A percentile compares a stretch with the other conserved stretches of the same genome.
These are phyloP conservation scores for Tribolium castaneum DNA, from an alignment of 1,140 invertebrate genomes.

Conservation along the genomic window DNA sequence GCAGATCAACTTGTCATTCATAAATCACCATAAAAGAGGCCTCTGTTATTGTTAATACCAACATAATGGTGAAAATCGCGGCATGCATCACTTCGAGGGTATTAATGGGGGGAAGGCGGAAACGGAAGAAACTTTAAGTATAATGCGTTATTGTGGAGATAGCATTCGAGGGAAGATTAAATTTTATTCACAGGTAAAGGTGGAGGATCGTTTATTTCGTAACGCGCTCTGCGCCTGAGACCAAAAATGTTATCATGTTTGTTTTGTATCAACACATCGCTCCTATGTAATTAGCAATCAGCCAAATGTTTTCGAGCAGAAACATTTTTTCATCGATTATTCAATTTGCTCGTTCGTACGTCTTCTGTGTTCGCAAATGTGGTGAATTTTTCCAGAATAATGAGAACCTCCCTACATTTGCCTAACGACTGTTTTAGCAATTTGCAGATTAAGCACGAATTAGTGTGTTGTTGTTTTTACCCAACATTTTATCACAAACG, in stretches of 20 bases:
- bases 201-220: neutral
- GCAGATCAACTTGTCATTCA: slow-evolving; percentile 24
- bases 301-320: neutral
- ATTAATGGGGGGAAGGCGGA: neutral
- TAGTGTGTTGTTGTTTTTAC: too few relatives aligned
- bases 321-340: neutral
- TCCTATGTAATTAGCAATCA: too few relatives aligned
- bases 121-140: neutral
- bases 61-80: neutral
- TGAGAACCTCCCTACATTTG: too few relatives aligned
- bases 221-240: too few relatives aligned
- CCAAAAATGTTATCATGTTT: too few relatives aligned
- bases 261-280: too few relatives aligned
- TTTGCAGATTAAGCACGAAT: too few relatives aligned
- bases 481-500: too few relatives aligned
- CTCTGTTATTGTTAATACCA: slow-evolving; percentile 4
- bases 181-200: neutral
- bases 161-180: neutral
- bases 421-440: too few relatives aligned
- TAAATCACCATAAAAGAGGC: slow-evolving; percentile 5
- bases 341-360: neutral
- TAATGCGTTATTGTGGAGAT: neutral
- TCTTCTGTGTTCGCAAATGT: too few relatives aligned
- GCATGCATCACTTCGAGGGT: neutral
- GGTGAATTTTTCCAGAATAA: too few relatives aligned